Evolutionary conservation across 2,113 vertebrate genomes (phyloP), one percentile per base, ranked within the genome.

Genomic region (Passer domesticus): DNA sequence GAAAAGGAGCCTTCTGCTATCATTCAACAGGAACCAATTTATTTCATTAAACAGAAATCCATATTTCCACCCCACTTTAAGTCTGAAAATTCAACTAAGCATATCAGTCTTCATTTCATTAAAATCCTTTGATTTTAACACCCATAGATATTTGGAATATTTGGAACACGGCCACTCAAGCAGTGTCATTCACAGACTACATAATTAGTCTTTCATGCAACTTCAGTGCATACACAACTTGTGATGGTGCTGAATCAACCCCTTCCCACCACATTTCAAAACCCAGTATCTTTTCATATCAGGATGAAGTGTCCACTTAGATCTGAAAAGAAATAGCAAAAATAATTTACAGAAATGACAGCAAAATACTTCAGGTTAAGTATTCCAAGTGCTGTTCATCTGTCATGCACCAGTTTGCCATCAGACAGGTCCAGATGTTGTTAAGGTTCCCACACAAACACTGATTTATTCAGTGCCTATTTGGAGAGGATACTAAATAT

Each of bases 1-100:
- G 64, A 96, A 95, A 76, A 92, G 93, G 41, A 94, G 56, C 79
- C 79, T 90, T 95, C 77, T 91, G 69, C 89, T 90, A 69, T 70
- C 95, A 55, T 90, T 96, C 74, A 96, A 93, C 44, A 96, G 82
- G 75, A 96, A 96, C 66, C 89, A 97, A 96, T 96, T 97, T 96
- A 94, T 90, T 96, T 94, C 75, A 96, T 91, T 96, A 96, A 94
- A 87, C 89, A 95, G 74, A 82, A 76, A 86, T 50, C 84, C 47
- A 1, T 25, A 92, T 92, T 93, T 86, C 53, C 33, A 69, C 44
- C 41, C 43, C 18, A 64, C 25, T 89, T 77, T 10, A 67, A 80
- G 56, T 39, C 64, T 68, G n/a, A 94, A 91, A 79, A 81, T 72
- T 63, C 53, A 92, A 2, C 74, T 83, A 85, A 70, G 53, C n/a